phyloP scores from a whole-genome alignment of 1,140 invertebrate genomes.

The Pomacea maculata region DNA sequence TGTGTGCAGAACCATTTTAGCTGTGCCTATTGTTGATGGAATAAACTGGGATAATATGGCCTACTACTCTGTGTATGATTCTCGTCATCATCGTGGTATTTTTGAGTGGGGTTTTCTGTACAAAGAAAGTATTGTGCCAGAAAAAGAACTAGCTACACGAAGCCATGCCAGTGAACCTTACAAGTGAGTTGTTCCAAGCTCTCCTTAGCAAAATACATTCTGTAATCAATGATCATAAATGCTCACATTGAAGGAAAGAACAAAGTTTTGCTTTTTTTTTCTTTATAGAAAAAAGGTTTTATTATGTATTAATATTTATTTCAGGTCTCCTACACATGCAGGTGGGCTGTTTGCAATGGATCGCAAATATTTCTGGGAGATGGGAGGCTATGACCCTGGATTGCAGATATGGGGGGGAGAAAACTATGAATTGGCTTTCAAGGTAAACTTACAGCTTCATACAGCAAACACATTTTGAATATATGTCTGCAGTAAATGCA shows the following conservation, averaged over 20 bases:
- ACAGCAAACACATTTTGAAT: background rate
- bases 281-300: background rate
- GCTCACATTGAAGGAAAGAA: no score
- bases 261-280: background rate
- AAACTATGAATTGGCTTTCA: slow-evolving; percentile 98
- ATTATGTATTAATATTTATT: background rate
- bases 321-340: slow-evolving; percentile 87
- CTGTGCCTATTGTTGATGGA: slow-evolving; percentile 97
- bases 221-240: no score
- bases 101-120: slow-evolving; percentile 99
- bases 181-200: slow-evolving; percentile 70
- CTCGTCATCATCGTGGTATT: slow-evolving; percentile 83
- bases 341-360: slow-evolving; percentile 96
- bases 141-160: slow-evolving; percentile 79
- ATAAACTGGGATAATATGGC: slow-evolving; percentile 85
- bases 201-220: slow-evolving; percentile 17
- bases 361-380: slow-evolving; percentile 91
- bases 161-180: slow-evolving; percentile 92
- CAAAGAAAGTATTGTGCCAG: slow-evolving; percentile 95
- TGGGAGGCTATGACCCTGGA: slow-evolving; percentile 96
- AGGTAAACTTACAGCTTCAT: slow-evolving; percentile 67
- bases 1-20: slow-evolving; percentile 81
- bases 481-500: no score
- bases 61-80: slow-evolving; percentile 87
- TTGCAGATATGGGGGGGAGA: slow-evolving; percentile 80